These are phyloP conservation scores for Octopus sinensis DNA, from an alignment of 1,140 invertebrate species.

Conservation along the genomic window DNA sequence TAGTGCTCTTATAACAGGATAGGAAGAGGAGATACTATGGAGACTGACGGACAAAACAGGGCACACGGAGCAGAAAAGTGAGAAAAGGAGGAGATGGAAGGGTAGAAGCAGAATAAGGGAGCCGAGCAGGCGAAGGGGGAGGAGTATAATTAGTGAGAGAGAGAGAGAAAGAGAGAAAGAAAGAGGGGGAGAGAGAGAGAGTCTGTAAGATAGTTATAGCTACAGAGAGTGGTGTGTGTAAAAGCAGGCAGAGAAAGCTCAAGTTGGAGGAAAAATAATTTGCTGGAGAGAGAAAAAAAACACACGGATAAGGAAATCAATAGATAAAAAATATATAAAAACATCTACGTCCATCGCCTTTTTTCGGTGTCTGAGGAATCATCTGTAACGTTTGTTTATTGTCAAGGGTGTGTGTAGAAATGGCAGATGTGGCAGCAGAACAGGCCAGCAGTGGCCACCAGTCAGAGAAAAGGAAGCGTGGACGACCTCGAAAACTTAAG, in stretches of 20 bases:
- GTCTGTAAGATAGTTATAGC: slow-evolving; percentile 15
- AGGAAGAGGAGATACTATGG: too few relatives aligned
- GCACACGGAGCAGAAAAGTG: too few relatives aligned
- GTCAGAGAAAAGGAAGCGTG: neutral
- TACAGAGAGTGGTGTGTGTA: slow-evolving; percentile 11
- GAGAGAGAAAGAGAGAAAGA: slow-evolving; percentile 20
- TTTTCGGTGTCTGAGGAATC: too few relatives aligned
- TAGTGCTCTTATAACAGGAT: too few relatives aligned
- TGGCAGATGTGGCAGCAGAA: neutral
- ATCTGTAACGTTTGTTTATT: too few relatives aligned
- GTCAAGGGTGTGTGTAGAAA: neutral
- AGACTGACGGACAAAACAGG: too few relatives aligned
- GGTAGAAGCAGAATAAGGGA: neutral
- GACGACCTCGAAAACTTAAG: neutral
- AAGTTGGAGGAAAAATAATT: neutral
- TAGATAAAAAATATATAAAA: too few relatives aligned
- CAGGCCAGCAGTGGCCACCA: neutral
- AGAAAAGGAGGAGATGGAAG: too few relatives aligned
- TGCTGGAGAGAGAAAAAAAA: too few relatives aligned
- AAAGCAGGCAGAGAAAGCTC: slow-evolving; percentile 9
- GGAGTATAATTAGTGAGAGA: slow-evolving; percentile 11
- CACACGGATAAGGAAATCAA: too few relatives aligned
- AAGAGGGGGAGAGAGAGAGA: slow-evolving; percentile 15
- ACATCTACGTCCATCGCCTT: neutral
- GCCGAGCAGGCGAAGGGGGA: neutral